These are phyloP conservation scores for Malurus splendens DNA, from an alignment of 2,797 vertebrate genomes.

Conservation along the genomic window DNA sequence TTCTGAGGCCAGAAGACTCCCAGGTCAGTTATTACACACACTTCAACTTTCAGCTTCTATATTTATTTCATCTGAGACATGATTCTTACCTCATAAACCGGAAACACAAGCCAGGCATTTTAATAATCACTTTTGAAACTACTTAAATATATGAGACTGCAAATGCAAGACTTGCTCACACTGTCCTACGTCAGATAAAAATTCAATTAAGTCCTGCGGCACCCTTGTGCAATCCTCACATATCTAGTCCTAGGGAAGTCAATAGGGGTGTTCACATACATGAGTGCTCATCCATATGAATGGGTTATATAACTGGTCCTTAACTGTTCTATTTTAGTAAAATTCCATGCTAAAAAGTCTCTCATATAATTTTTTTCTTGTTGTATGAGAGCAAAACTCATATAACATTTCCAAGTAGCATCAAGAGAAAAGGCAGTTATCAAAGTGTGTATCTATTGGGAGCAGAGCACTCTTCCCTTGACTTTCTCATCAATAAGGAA, in stretches of 20 bases:
- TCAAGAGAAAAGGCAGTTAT: not conserved
- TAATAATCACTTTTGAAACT: conserved; percentile 27
- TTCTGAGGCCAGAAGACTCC: not conserved
- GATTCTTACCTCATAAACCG: conserved; percentile 31
- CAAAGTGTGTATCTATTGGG: fast-evolving
- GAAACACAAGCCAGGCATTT: conserved; percentile 45
- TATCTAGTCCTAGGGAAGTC: not conserved
- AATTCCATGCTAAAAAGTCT: not conserved
- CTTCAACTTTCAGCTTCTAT: conserved; percentile 35
- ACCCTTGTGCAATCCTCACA: conserved; percentile 12
- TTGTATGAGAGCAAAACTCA: not conserved
- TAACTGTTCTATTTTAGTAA: not conserved
- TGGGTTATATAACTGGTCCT: not conserved
- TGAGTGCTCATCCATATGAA: not conserved
- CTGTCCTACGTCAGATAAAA: conserved; percentile 47
- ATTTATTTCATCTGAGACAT: conserved; percentile 19
- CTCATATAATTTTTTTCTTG: not conserved
- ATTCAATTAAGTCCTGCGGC: conserved; percentile 38
- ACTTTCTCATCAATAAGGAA: not conserved
- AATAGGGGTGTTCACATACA: not conserved
- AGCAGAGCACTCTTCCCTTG: not conserved
- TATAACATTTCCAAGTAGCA: not conserved
- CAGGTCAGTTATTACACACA: not conserved
- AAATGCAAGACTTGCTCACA: conserved; percentile 16
- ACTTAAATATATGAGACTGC: conserved; percentile 31